Conservation (phyloP, 2,797 vertebrate species). For the Lacerta bilineata region DNA sequence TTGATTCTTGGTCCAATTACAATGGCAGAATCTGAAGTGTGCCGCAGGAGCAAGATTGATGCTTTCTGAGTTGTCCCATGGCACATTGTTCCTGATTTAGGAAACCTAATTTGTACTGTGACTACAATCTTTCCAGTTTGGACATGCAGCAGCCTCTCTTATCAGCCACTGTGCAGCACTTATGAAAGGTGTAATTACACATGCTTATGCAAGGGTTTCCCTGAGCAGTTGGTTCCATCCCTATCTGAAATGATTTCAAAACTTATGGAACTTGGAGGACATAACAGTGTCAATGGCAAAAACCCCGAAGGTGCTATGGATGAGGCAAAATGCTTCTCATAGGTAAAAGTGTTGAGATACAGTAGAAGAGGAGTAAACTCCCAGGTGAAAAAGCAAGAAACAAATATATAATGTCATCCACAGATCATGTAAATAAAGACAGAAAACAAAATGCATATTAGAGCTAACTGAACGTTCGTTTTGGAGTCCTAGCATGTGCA, state of each 20-base stretch:
- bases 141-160: not conserved
- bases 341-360: no score
- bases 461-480: not conserved
- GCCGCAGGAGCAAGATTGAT: not conserved
- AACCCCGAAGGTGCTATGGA: no score
- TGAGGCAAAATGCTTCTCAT: no score
- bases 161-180: not conserved
- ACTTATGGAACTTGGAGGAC: no score
- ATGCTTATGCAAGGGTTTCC: slow-evolving; percentile 7
- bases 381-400: no score
- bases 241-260: no score
- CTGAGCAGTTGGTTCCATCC: not conserved
- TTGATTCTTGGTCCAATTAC: not conserved
- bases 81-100: not conserved
- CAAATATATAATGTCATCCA: no score
- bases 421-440: no score
- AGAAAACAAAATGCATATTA: not conserved
- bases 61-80: not conserved
- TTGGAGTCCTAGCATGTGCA: not conserved
- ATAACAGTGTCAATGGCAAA: no score
- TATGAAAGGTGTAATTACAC: not conserved
- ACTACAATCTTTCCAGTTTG: not conserved
- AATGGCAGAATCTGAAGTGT: not conserved
- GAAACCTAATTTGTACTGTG: not conserved
- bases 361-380: no score